These are phyloP conservation scores for Catocala fraxini DNA, from an alignment of 2,888 invertebrate genomes.

Conservation along the genomic window DNA sequence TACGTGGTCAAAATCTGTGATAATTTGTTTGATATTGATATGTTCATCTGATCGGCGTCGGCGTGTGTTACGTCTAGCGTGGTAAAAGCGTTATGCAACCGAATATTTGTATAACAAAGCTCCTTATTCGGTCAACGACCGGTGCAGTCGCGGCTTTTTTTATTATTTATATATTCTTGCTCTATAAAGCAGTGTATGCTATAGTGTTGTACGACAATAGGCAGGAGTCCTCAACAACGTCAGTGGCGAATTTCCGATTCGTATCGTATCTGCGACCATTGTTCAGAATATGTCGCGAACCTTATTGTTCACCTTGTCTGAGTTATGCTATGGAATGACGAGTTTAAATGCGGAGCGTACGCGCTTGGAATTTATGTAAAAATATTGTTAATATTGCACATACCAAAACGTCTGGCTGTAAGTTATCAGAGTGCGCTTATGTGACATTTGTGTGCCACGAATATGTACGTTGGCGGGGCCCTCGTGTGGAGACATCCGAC, in stretches of 20 bases:
- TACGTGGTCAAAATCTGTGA: slow-evolving; percentile 59
- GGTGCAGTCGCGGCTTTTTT: slow-evolving; percentile 51
- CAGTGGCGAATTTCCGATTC: slow-evolving; percentile 80
- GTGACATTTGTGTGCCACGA: slow-evolving; percentile 19
- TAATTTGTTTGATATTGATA: slow-evolving; percentile 47
- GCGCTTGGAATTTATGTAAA: slow-evolving; percentile 71
- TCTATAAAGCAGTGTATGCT: slow-evolving; percentile 63
- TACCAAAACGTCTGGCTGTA: slow-evolving; percentile 38
- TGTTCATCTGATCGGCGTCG: slow-evolving; percentile 10
- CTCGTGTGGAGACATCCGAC: slow-evolving; percentile 14
- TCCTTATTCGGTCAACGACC: slow-evolving; percentile 67
- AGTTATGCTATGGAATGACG: slow-evolving; percentile 69
- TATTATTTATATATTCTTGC: slow-evolving; percentile 67
- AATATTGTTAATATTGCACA: slow-evolving; percentile 48
- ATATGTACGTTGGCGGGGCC: slow-evolving; percentile 28
- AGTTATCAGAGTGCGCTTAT: slow-evolving; percentile 18
- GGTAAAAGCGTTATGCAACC: slow-evolving; percentile 45
- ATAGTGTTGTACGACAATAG: slow-evolving; percentile 68
- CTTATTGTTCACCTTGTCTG: slow-evolving; percentile 77
- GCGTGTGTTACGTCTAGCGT: slow-evolving; percentile 20
- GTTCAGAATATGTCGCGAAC: slow-evolving; percentile 85
- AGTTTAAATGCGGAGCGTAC: slow-evolving; percentile 79
- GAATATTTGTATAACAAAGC: slow-evolving; percentile 43
- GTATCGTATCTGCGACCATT: slow-evolving; percentile 81
- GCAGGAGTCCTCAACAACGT: slow-evolving; percentile 70